Base-by-base conservation (phyloP, 2,797 vertebrate species). In the Fringilla coelebs region DNA sequence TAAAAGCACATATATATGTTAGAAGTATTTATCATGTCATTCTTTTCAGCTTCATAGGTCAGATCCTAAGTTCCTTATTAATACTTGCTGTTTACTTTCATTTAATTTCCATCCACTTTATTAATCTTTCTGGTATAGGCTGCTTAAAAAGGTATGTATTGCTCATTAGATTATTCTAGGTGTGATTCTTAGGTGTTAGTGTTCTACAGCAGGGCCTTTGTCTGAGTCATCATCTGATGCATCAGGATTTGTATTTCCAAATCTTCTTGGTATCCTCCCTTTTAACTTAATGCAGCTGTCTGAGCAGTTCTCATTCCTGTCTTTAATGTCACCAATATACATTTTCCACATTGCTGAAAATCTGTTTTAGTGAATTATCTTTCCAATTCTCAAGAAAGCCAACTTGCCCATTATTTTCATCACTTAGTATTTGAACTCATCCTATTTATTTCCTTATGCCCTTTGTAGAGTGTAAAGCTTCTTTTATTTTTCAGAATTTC, bases 301-400 rank as follows among this genome's bases (percentile, higher is more conserved):
- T 81, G 82, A 40, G 70, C 61, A 73, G 32, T 72, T 91, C 82
- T 95, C 40, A 31, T 74, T 77, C 63, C 63, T 78, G 46, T 29
- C 68, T 81, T 88, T 84, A 85, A 78, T 85, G 79, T 51, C n/a
- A 79, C 36, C 36, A 63, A 62, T 78, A 55, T 48, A 48, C n/a
- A 17, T 92, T 89, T 92, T 91, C 57, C 43, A 75, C 20, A 29
- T 40, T 79, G n/a, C 14, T 91, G 70, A 93, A 93, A 76, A 90
- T 81, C 68, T 61, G 2, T 68, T 85, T 91, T 68, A 83, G 52
- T 66, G 65, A 89, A 72, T 80, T 67, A 77, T 36, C 46, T 82
- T 95, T 87, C 34, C 61, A 72, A n/a, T 68, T 94, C 54, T 83
- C 25, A 57, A 40, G 52, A 67, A 77, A 90, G 20, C 2, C 3